Percentiles rank a stretch among this genome's conserved stretches.
Evolutionary conservation across 1,140 invertebrate genomes (phyloP).

Genomic region (Drosophila fuyamai): DNA sequence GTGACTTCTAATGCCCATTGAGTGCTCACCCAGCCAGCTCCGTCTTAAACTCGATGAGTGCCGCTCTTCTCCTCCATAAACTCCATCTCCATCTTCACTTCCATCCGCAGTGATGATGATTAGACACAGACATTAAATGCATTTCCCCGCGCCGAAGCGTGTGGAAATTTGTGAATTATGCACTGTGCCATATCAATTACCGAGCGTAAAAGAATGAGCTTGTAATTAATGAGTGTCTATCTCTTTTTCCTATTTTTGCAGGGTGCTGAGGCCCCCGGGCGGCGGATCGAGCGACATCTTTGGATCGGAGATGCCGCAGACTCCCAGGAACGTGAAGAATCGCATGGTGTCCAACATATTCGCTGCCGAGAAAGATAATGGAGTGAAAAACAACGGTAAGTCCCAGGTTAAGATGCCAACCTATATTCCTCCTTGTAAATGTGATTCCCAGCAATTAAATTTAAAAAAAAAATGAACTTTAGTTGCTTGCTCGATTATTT

Average conservation of each 20-base stretch:
- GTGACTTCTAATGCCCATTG: conserved; percentile 63
- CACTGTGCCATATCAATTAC: conserved; percentile 55
- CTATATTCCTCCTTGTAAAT: neutral
- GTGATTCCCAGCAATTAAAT: conserved; percentile 11
- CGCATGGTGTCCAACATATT: conserved; percentile 84
- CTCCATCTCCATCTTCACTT: conserved; percentile 2
- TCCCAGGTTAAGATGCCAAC: neutral
- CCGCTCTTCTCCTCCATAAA: neutral
- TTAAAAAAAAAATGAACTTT: conserved; percentile 2
- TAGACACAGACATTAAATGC: conserved; percentile 64
- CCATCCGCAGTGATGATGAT: conserved; percentile 27
- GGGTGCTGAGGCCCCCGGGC: conserved; percentile 87
- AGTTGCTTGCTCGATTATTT: conserved; percentile 18
- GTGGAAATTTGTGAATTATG: conserved; percentile 55
- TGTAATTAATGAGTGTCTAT: conserved; percentile 39
- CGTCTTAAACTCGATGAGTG: conserved; percentile 28
- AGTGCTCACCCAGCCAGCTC: conserved; percentile 53
- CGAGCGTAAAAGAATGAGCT: conserved; percentile 32
- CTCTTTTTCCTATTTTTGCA: conserved; percentile 63
- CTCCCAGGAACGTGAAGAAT: conserved; percentile 81
- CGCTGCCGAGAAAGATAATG: conserved; percentile 72
- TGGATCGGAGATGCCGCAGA: conserved; percentile 75
- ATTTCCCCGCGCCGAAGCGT: conserved; percentile 41
- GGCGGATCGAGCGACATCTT: conserved; percentile 87
- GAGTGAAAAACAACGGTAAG: conserved; percentile 83